These are phyloP conservation scores for Xanthorhoe spadicearia DNA, from an alignment of 2,888 invertebrate genomes.

Conservation along the genomic window DNA sequence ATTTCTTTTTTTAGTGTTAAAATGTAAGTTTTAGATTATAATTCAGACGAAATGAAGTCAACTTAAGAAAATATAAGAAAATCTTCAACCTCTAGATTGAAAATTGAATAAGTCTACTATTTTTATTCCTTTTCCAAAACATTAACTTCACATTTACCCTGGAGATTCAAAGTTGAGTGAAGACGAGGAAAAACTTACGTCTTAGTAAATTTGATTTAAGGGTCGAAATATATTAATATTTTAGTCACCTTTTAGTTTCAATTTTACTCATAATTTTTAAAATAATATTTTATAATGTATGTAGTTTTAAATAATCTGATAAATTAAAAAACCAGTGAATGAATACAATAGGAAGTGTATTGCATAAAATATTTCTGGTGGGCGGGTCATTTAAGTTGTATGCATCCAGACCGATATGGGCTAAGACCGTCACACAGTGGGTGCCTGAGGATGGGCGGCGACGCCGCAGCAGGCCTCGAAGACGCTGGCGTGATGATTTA, in stretches of 20 bases:
- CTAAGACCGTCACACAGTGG: no score
- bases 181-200: conserved; percentile 48
- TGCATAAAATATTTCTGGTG: no score
- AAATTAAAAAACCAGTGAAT: no score
- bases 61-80: conserved; percentile 8
- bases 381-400: no score
- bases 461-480: no score
- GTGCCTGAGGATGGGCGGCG: no score
- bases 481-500: no score
- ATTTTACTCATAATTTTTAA: not conserved
- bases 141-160: conserved; percentile 49
- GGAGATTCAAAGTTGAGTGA: conserved; percentile 40
- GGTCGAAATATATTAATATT: conserved; percentile 35
- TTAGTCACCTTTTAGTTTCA: conserved; percentile 36
- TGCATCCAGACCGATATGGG: no score
- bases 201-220: conserved; percentile 52
- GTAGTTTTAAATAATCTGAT: not conserved
- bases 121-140: conserved; percentile 46
- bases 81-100: conserved; percentile 13
- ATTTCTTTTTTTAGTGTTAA: no score
- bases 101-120: conserved; percentile 33
- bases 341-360: no score
- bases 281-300: no score
- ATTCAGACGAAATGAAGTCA: conserved; percentile 1
- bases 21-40: not conserved